A percentile compares a stretch with the other conserved stretches of the same genome.
Evolutionary conservation across 2,113 vertebrate genomes (phyloP).

Genomic region (Butorides virescens): DNA sequence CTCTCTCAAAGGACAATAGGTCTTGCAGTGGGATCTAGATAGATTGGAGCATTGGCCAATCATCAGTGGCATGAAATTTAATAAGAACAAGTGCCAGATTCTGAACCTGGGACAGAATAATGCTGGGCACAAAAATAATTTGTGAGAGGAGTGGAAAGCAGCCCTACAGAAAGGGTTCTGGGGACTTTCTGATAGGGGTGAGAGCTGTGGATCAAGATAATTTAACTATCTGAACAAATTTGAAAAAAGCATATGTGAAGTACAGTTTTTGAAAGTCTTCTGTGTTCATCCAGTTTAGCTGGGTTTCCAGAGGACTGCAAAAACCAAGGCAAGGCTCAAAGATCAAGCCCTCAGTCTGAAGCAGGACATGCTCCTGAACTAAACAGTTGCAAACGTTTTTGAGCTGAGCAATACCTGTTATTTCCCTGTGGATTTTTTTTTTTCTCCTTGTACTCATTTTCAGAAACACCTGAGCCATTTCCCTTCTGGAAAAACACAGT

Average conservation of each 20-base stretch:
- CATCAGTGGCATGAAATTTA: neutral
- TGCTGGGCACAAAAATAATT: neutral
- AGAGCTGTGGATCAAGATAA: neutral
- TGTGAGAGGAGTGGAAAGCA: neutral
- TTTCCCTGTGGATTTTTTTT: neutral
- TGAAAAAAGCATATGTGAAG: neutral
- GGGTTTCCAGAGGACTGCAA: neutral
- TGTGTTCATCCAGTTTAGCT: neutral
- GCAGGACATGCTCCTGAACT: neutral
- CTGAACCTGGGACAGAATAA: too few relatives aligned
- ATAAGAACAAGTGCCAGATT: neutral
- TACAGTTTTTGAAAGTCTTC: neutral
- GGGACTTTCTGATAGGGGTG: neutral
- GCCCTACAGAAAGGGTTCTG: neutral
- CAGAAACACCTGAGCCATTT: neutral
- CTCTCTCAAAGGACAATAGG: neutral
- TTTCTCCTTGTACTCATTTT: neutral
- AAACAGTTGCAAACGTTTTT: neutral
- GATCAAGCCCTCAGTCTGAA: neutral
- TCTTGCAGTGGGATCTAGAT: neutral
- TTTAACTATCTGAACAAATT: neutral
- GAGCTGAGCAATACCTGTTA: neutral
- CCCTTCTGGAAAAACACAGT: neutral
- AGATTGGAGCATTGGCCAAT: rapidly evolving
- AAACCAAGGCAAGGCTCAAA: neutral